Evolutionary conservation across 2,797 vertebrate species (phyloP), one percentile per base, ranked within the genome.

Genomic region (Microtus agrestis): DNA sequence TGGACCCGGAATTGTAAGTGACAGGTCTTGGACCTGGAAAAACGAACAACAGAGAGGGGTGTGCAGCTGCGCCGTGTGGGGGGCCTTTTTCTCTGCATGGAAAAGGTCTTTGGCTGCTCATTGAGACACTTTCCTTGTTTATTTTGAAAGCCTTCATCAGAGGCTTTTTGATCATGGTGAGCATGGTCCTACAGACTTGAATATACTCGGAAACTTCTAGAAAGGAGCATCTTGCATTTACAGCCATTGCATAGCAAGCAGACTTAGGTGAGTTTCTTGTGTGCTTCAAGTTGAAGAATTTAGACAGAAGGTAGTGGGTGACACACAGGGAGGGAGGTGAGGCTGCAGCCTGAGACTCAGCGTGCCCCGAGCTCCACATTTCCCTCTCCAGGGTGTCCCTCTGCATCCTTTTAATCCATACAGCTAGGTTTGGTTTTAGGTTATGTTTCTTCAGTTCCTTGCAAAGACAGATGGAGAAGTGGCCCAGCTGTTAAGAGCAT

Each of bases 1-100:
- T 73, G 56, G 69, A 77, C 46, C 12, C 17, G 8, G 21, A 95
- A 80, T 2, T 40, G 86, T 97, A 89, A 97, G 96, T 97, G 76
- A 67, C 54, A 63, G 94, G 79, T 92, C 82, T 88, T 51, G 56
- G 65, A 94, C 69, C 95, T 95, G 29, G 69, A 73, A 82, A 65
- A 65, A 21, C 37, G n/a, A 89, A n/a, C 14, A 74, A 4, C 19
- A 15, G 31, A 43, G 54, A 78, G 21, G 15, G 6, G 2, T 9
- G 5, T 19, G 10, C 15, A 81, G 37, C 27, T 14, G 54, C 67
- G 71, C 48, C 27, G 0, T 34, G 21, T 13, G 11, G 65, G n/a
- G 65, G 29, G 9, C 43, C 40, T 65, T 65, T 81, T 48, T 67
- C 76, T 86, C 78, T 48, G 56, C 13, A 3, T 5, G 25, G 84